phyloP scores from a whole-genome alignment of 2,797 vertebrate genomes.

The Poecile montanus region DNA sequence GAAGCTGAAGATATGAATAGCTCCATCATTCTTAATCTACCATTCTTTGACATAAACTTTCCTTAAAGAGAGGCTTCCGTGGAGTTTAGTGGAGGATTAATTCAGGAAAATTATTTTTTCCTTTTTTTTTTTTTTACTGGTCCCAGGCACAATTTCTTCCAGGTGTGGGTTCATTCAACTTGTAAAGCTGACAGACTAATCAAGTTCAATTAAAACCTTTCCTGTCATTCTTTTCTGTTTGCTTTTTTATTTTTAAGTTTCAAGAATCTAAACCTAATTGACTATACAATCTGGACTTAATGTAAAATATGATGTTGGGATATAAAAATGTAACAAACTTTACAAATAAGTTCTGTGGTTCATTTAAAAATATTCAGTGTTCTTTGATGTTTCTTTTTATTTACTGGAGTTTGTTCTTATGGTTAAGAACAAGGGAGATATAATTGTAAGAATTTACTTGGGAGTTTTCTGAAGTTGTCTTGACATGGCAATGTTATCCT shows the following conservation, averaged over 20 bases:
- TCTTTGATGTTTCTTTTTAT: constrained; percentile 54
- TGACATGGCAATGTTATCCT: background rate
- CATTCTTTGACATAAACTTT: background rate
- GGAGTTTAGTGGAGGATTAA: background rate
- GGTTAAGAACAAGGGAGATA: constrained; percentile 21
- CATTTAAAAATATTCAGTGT: constrained; percentile 14
- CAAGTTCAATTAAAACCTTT: background rate
- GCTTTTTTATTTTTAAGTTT: constrained; percentile 9
- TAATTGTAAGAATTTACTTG: background rate
- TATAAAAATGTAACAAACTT: constrained; percentile 23
- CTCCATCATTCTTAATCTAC: background rate
- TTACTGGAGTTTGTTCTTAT: constrained; percentile 29
- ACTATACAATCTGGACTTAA: constrained; percentile 28
- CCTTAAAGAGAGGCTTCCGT: background rate
- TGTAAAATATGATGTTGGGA: constrained; percentile 34
- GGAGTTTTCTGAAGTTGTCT: constrained; percentile 15
- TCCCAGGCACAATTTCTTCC: constrained; percentile 1
- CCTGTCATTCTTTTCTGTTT: background rate
- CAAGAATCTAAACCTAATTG: constrained; percentile 3
- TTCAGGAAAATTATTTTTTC: background rate
- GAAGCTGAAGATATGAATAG: background rate
- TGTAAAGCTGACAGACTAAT: background rate
- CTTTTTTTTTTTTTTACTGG: background rate
- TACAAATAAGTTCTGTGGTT: constrained; percentile 37
- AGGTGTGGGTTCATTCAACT: constrained; percentile 7